Evolutionary conservation across 2,888 invertebrate genomes (phyloP).

Genomic region (Aproaerema taeniolella): DNA sequence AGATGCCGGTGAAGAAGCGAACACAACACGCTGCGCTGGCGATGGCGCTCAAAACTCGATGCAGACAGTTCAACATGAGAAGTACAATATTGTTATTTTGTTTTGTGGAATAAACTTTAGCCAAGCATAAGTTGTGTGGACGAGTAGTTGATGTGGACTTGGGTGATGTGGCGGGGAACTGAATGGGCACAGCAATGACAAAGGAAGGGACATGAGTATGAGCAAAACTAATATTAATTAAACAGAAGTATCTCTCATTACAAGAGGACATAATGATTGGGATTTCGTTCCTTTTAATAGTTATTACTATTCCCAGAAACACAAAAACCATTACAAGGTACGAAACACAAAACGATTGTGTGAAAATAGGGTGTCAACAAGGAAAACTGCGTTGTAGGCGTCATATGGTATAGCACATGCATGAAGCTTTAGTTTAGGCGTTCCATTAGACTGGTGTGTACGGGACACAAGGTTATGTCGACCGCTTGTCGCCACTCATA

Average conservation of each 20-base stretch:
- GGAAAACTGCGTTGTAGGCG: too few relatives aligned
- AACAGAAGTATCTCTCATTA: too few relatives aligned
- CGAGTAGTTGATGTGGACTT: neutral
- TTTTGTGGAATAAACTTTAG: neutral
- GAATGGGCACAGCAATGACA: slow-evolving; percentile 25
- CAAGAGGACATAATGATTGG: too few relatives aligned
- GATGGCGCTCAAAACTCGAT: slow-evolving; percentile 18
- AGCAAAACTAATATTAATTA: too few relatives aligned
- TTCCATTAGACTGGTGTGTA: slow-evolving; percentile 19
- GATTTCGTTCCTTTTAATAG: too few relatives aligned
- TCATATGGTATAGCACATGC: too few relatives aligned
- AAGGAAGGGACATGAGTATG: slow-evolving; percentile 34
- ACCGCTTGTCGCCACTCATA: too few relatives aligned
- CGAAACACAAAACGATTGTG: slow-evolving; percentile 30
- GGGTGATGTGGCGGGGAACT: slow-evolving; percentile 4
- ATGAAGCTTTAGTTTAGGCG: too few relatives aligned
- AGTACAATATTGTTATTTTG: slow-evolving; percentile 70
- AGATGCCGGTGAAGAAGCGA: slow-evolving; percentile 32
- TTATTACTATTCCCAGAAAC: too few relatives aligned
- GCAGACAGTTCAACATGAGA: slow-evolving; percentile 49
- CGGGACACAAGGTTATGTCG: too few relatives aligned
- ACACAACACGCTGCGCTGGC: slow-evolving; percentile 11
- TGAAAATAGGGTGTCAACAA: too few relatives aligned
- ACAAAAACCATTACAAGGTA: slow-evolving; percentile 35
- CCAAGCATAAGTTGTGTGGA: neutral